Conservation (phyloP, 2,888 invertebrate genomes). For the Sturmia bella region DNA sequence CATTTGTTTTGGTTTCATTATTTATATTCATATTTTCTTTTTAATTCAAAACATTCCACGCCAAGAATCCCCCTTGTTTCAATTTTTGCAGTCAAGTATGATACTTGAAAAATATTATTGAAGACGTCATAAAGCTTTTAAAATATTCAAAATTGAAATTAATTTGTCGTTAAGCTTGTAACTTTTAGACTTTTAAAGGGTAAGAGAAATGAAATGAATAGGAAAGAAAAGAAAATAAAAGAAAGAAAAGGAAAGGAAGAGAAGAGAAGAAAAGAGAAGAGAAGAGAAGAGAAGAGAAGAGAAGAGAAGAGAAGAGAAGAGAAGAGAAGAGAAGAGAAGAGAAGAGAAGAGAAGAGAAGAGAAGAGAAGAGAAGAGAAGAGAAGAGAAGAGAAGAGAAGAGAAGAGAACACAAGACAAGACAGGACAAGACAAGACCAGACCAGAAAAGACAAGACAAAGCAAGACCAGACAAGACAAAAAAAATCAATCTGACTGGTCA, state of each 20-base stretch:
- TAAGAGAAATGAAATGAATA: not conserved
- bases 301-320: not conserved
- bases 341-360: not conserved
- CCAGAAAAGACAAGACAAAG: not conserved
- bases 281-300: not conserved
- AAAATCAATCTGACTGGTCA: no score
- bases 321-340: not conserved
- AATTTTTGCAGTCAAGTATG: not conserved
- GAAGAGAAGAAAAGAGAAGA: not conserved
- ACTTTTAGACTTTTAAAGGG: no score
- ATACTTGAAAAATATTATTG: not conserved
- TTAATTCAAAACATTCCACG: not conserved
- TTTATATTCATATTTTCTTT: conserved; percentile 1
- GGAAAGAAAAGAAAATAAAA: not conserved
- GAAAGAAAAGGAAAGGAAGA: not conserved
- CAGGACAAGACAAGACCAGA: not conserved
- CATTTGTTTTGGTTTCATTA: conserved; percentile 36
- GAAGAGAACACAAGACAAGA: not conserved
- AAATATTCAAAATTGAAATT: not conserved
- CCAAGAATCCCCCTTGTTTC: not conserved
- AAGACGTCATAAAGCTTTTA: no score
- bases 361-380: not conserved
- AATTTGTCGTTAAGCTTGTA: no score
- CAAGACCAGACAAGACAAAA: not conserved
- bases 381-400: not conserved